phyloP scores from a whole-genome alignment of 2,888 invertebrate species.

The Atherix ibis region DNA sequence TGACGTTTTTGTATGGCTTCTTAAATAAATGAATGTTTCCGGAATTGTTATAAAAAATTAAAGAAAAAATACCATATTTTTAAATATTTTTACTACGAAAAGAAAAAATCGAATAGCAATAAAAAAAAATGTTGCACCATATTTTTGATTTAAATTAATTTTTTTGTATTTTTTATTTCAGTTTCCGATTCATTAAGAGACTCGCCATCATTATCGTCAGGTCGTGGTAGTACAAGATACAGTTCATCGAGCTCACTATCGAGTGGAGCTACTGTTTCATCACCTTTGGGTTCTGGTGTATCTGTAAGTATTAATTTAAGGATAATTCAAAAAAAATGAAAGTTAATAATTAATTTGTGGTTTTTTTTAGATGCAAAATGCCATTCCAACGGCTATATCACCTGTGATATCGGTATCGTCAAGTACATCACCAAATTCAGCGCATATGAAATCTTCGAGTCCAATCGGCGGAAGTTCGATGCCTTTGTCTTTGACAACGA shows the following conservation, averaged over 20 bases:
- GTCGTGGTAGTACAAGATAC: conserved; percentile 30
- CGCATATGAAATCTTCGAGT: conserved; percentile 9
- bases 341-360: not conserved
- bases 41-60: too few relatives aligned
- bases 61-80: too few relatives aligned
- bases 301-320: conserved; percentile 9
- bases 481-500: conserved; percentile 21
- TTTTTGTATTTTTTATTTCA: conserved; percentile 7
- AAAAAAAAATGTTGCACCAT: not conserved
- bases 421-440: conserved; percentile 16
- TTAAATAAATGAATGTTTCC: too few relatives aligned
- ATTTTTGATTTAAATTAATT: not conserved
- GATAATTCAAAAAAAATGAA: too few relatives aligned
- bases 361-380: conserved; percentile 20
- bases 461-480: conserved; percentile 9
- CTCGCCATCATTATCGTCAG: conserved; percentile 24
- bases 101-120: not conserved
- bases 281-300: conserved; percentile 20
- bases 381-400: conserved; percentile 26
- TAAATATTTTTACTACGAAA: too few relatives aligned
- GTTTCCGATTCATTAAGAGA: conserved; percentile 22
- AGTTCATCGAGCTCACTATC: conserved; percentile 36
- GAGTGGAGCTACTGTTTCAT: conserved; percentile 34
- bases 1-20: too few relatives aligned
- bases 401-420: conserved; percentile 29